Conservation (phyloP, 1,140 invertebrate species). For the Uloborus diversus region DNA sequence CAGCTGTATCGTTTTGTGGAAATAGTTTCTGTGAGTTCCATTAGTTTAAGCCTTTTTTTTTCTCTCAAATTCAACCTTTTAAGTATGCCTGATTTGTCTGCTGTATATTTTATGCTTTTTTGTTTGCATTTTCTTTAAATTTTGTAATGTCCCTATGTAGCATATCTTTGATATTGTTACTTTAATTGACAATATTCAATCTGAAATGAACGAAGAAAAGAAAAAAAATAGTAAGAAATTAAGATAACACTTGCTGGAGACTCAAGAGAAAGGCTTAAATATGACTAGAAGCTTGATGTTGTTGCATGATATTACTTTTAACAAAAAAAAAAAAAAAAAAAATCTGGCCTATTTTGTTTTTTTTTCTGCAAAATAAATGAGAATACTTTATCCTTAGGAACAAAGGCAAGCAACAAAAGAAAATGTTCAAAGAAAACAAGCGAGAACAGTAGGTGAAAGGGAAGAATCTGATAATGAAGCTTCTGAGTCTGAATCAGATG, state of each 20-base stretch:
- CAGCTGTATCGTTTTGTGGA: constrained; percentile 89
- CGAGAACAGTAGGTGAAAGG: constrained; percentile 91
- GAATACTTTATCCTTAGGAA: constrained; percentile 64
- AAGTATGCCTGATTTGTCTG: too few species aligned
- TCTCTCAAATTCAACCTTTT: background rate
- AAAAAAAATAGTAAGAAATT: too few species aligned
- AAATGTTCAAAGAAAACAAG: constrained; percentile 98
- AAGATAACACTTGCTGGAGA: too few species aligned
- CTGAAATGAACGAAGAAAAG: too few species aligned
- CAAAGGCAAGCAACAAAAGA: constrained; percentile 93
- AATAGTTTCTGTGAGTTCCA: constrained; percentile 70
- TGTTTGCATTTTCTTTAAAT: background rate
- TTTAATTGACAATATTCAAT: too few species aligned
- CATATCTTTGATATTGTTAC: too few species aligned
- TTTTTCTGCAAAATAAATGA: too few species aligned
- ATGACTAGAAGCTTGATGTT: too few species aligned
- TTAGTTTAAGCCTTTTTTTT: background rate
- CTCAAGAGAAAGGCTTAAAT: too few species aligned
- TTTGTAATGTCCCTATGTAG: too few species aligned
- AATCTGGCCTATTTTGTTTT: background rate
- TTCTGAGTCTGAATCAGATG: constrained; percentile 82
- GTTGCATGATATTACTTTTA: too few species aligned
- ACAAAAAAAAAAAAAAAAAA: background rate
- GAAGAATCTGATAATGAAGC: constrained; percentile 90
- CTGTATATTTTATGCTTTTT: background rate